These are phyloP conservation scores for Choloepus didactylus DNA, from an alignment of 2,797 vertebrate species.

Conservation along the genomic window DNA sequence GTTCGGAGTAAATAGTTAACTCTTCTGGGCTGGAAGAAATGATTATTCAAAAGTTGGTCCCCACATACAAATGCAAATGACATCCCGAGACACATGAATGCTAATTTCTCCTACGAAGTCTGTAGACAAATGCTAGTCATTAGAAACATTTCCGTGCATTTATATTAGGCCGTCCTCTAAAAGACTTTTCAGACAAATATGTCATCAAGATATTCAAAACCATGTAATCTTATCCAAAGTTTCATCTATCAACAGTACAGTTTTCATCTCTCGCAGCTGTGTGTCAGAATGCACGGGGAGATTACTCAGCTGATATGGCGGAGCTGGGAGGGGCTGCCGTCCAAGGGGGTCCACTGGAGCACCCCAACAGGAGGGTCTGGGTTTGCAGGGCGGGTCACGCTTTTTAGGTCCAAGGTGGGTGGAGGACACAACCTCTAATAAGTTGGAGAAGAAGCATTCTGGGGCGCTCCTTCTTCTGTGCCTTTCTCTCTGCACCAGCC, in stretches of 20 bases:
- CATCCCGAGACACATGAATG: conserved; percentile 90
- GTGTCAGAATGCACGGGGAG: conserved; percentile 90
- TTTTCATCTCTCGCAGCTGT: conserved; percentile 92
- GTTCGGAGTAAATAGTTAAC: conserved; percentile 91
- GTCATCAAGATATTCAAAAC: conserved; percentile 94
- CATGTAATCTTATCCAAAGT: conserved; percentile 94
- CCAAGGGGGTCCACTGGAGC: conserved; percentile 81
- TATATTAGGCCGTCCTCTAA: conserved; percentile 94
- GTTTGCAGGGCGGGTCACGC: not conserved
- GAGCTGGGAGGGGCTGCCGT: conserved; percentile 83
- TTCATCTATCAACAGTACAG: conserved; percentile 92
- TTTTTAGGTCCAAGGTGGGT: not conserved
- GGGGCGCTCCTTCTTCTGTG: fast-evolving
- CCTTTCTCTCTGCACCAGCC: conserved; percentile 1
- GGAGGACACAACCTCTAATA: not conserved
- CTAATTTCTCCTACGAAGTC: conserved; percentile 91
- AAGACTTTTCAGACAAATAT: conserved; percentile 94
- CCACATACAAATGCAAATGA: conserved; percentile 93
- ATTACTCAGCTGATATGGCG: conserved; percentile 91
- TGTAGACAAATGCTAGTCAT: conserved; percentile 93
- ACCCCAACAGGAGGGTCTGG: conserved; percentile 76
- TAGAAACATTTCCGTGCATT: conserved; percentile 93
- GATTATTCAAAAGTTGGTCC: conserved; percentile 92
- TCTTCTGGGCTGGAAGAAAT: conserved; percentile 90
- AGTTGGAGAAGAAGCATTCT: not conserved